Evolutionary conservation across 2,888 invertebrate genomes (phyloP), one percentile per base, ranked within the genome.

Genomic region (Metopia argyrocephala): DNA sequence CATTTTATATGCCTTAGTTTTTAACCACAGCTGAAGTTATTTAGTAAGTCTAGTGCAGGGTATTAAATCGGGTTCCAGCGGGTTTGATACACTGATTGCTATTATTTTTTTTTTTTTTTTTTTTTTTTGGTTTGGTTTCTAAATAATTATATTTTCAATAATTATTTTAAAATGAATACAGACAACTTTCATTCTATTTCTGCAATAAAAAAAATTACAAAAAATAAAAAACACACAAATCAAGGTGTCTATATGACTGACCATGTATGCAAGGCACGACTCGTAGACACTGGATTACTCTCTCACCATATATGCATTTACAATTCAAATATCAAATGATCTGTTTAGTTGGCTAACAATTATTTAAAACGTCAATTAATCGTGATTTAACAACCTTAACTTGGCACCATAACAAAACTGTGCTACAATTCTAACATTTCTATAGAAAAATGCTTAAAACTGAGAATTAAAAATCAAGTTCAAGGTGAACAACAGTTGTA

Each of bases 401-500:
- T 28, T 31, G 12, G 18, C 45, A 48, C 12, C 38, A 38, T 4
- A 38, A 38, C 31, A 12, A 12, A 9, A 38, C 9, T 12, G 15
- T 15, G 3, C 38, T 1, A 38, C 38, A 6, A 38, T n/a, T n/a
- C n/a, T 9, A 38, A 38, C 38, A 15, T 1, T 38, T 38, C 15
- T n/a, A n/a, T 38, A 38, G 38, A 38, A 38, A 57, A 59, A 27
- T 73, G 54, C 46, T 69, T 68, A 68, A 25, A 50, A 62, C 12
- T 6, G n/a, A 27, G 54, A 27, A 38, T 12, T 2, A 15, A 38
- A 27, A 57, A 68, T 70, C 65, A 81, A 81, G 81, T 81, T 81
- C 81, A 81, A 81, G 78, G 81, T 81, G 48, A 81, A 28, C 78
- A 12, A 56, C 38, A 38, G 15, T n/a, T n/a, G n/a, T n/a, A n/a